Percentiles rank a stretch among this genome's conserved stretches.
Conservation (phyloP, 2,888 invertebrate genomes). For the Watsonalla binaria region DNA sequence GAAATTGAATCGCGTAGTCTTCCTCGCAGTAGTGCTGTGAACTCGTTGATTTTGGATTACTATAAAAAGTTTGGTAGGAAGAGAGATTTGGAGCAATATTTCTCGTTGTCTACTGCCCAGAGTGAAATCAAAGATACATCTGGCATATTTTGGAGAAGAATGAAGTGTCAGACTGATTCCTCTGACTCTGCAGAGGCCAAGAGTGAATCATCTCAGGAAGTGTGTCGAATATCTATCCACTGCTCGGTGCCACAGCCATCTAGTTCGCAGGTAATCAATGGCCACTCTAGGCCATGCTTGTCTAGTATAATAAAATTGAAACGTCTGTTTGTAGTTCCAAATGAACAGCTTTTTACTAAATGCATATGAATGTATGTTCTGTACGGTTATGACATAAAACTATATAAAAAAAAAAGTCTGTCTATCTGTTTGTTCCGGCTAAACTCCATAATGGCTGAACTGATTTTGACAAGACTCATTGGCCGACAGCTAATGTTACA, state of each 20-base stretch:
- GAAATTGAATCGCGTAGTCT: constrained; percentile 25
- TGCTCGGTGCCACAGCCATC: constrained; percentile 54
- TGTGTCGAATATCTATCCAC: constrained; percentile 65
- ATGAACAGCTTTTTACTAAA: too few species aligned
- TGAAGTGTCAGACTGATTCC: constrained; percentile 63
- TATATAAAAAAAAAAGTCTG: too few species aligned
- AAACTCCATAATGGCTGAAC: too few species aligned
- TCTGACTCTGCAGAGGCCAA: constrained; percentile 62
- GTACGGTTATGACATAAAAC: too few species aligned
- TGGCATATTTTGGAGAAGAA: constrained; percentile 65
- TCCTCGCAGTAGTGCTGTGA: constrained; percentile 41
- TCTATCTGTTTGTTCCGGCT: too few species aligned
- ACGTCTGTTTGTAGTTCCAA: too few species aligned
- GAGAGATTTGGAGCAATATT: constrained; percentile 82
- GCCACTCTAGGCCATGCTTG: too few species aligned
- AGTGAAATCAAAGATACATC: constrained; percentile 60
- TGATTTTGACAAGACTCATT: too few species aligned
- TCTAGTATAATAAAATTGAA: too few species aligned
- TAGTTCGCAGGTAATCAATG: constrained; percentile 48
- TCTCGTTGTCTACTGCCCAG: constrained; percentile 73
- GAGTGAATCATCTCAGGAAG: constrained; percentile 60
- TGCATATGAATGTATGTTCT: too few species aligned
- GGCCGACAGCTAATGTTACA: too few species aligned
- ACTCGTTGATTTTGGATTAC: constrained; percentile 79
- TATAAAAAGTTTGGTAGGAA: constrained; percentile 83